phyloP scores from a whole-genome alignment of 2,888 invertebrate genomes.

The Rotaria sp. region DNA sequence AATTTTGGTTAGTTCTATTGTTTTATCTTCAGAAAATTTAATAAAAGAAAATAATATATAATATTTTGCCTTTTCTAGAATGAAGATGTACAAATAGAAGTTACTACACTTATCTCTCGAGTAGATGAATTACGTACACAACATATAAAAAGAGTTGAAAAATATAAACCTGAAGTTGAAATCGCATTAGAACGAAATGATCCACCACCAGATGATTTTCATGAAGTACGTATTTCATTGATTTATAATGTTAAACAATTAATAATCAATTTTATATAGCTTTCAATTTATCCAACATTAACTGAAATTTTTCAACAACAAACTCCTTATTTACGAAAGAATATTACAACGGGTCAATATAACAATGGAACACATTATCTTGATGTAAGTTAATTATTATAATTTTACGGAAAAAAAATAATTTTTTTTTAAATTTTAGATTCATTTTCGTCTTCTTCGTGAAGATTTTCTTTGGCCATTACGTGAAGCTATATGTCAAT shows the following conservation, averaged over 20 bases:
- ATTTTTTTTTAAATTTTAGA: background rate
- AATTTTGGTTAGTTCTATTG: background rate
- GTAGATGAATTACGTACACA: background rate
- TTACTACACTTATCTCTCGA: background rate
- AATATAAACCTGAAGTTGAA: background rate
- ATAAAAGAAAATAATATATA: background rate
- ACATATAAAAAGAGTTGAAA: background rate
- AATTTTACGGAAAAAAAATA: too few relatives aligned
- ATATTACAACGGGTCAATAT: slow-evolving; percentile 63
- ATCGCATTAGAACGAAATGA: background rate
- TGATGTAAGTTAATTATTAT: slow-evolving; percentile 54
- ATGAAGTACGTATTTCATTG: background rate
- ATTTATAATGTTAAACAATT: background rate
- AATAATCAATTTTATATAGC: background rate
- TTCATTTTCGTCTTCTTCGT: slow-evolving; percentile 70
- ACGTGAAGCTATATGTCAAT: slow-evolving; percentile 63
- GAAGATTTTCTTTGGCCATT: slow-evolving; percentile 74
- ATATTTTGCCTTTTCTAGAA: background rate
- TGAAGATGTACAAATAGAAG: background rate
- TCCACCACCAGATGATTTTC: slow-evolving; percentile 12
- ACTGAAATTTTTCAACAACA: slow-evolving; percentile 47
- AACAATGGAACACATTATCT: slow-evolving; percentile 66
- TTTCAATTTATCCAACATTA: slow-evolving; percentile 44
- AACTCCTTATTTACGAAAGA: slow-evolving; percentile 58
- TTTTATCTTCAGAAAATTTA: background rate